A percentile compares a stretch with the other conserved stretches of the same genome.
These are phyloP conservation scores for Triops cancriformis DNA, from an alignment of 1,140 invertebrate genomes.

Conservation along the genomic window DNA sequence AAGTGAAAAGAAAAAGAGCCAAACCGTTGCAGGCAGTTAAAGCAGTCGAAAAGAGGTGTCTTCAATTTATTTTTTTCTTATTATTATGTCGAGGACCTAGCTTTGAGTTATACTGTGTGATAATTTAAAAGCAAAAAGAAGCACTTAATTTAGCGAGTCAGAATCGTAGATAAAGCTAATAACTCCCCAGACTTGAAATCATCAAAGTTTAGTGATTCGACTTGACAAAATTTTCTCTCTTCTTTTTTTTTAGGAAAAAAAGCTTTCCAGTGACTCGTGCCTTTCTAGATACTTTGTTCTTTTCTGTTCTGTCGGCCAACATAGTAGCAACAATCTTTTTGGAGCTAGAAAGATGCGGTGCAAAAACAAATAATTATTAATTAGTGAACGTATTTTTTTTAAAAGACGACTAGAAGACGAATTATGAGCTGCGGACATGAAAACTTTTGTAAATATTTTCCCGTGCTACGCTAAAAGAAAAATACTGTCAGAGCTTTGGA, in stretches of 20 bases:
- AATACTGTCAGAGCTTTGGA: slow-evolving; percentile 7
- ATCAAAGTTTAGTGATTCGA: not conserved
- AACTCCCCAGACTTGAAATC: not conserved
- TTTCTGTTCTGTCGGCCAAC: not conserved
- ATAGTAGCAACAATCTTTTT: not conserved
- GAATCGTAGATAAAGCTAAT: not conserved
- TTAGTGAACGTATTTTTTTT: not conserved
- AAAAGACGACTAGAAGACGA: not conserved
- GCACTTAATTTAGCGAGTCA: not conserved
- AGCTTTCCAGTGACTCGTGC: not conserved
- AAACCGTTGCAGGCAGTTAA: not conserved
- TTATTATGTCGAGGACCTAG: not conserved
- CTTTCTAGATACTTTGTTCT: not conserved
- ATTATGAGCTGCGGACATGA: not conserved
- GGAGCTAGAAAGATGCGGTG: not conserved
- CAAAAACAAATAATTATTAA: not conserved
- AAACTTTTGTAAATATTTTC: slow-evolving; percentile 6
- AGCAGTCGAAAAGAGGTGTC: too few relatives aligned
- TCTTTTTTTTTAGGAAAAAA: not conserved
- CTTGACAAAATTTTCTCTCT: not conserved
- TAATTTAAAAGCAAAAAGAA: not conserved
- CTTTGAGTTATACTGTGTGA: not conserved
- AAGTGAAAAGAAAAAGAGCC: too few relatives aligned
- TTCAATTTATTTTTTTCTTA: not conserved
- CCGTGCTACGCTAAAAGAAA: not conserved